Base-by-base conservation (phyloP, 2,797 vertebrate genomes). In the Mormyrus hasselquistii region DNA sequence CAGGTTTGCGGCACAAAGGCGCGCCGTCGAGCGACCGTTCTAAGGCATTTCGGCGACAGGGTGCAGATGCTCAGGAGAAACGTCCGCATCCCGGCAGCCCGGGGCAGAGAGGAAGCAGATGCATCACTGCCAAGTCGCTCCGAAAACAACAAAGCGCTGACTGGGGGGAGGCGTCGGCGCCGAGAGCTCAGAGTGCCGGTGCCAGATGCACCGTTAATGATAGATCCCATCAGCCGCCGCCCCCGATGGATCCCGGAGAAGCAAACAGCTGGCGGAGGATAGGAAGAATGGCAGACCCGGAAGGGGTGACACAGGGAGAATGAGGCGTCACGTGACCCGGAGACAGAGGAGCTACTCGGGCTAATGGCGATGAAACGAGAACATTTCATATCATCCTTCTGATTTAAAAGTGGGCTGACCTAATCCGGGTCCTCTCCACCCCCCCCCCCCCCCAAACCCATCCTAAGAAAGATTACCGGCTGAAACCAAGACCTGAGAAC, bases 381-480 rank as follows among this genome's bases (percentile, higher is more conserved):
- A 87, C 53, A 86, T 91, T 89, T 91, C 87, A 94, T 92, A 90
- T 86, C 73, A 90, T 91, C 85, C 90, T 52, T 88, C 88, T 93
- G 90, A 93, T 91, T 92, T 91, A 92, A 91, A 90, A 57, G 62
- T 69, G 88, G 90, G 88, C 90, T 92, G 90, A 90, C 90, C 90
- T 90, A 88, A 89, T 90, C 88, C 52, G 7, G 16, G 4, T 55
- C 53, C 53, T 55, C 16, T 4, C 52, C 12, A 29, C 49, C 85
- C 50, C 82, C 55, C 52, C 57, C 2, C 59, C 7, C 59, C 59
- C 59, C 7, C 9, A 6, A 69, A 69, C 65, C 12, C 12, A 1
- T 29, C 19, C n/a, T 59, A 22, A 49, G 83, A 34, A 53, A 65
- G 86, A 90, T 76, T 90, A 91, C 69, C 57, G 2, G 1, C 82